Percentiles rank a stretch among this genome's conserved stretches.
Conservation (phyloP, 2,113 vertebrate genomes). For the Oncorhynchus tshawytscha region DNA sequence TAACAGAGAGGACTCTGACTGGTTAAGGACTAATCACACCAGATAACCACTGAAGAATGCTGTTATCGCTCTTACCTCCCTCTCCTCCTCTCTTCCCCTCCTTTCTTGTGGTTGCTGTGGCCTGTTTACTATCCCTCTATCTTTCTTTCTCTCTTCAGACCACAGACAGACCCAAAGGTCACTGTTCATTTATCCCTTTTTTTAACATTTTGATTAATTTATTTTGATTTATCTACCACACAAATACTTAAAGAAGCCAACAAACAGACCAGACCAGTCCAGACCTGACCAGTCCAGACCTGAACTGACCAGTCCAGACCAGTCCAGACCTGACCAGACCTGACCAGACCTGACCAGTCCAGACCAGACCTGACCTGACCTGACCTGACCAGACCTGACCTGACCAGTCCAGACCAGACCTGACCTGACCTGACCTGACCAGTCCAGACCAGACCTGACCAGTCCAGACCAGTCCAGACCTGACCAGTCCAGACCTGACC, state of each 20-base stretch:
- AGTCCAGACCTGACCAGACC: too few relatives aligned
- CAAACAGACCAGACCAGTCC: neutral
- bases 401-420: too few relatives aligned
- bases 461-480: too few relatives aligned
- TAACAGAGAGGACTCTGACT: neutral
- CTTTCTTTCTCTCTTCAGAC: neutral
- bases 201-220: too few relatives aligned
- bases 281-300: too few relatives aligned
- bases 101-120: neutral
- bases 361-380: too few relatives aligned
- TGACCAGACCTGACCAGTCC: neutral
- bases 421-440: too few relatives aligned
- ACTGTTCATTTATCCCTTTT: neutral
- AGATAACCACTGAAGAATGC: neutral
- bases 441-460: too few relatives aligned
- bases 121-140: neutral
- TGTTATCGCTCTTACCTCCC: neutral
- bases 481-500: too few relatives aligned
- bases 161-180: neutral
- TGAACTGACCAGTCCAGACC: too few relatives aligned
- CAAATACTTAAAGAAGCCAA: neutral
- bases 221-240: too few relatives aligned
- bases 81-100: neutral
- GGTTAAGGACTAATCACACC: neutral
- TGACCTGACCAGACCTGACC: too few relatives aligned